Base-by-base conservation (phyloP, 2,888 invertebrate species). In the Elegia similella region DNA sequence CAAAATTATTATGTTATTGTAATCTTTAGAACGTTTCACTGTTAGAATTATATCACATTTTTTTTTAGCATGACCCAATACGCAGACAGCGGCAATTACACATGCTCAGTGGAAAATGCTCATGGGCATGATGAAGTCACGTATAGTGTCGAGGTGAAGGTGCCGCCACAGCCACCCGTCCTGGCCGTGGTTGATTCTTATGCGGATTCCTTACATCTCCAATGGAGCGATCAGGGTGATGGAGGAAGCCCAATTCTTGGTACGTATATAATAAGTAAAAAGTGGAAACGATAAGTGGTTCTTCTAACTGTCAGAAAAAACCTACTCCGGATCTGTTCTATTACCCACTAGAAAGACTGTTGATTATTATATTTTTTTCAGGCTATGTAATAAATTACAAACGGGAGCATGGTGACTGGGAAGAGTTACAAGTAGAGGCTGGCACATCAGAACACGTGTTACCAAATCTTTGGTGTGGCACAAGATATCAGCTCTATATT, bases 341-440 rank as follows among this genome's bases (percentile, higher is more conserved):
- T n/a, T n/a, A n/a, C n/a, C n/a, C n/a, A n/a, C n/a, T n/a, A n/a
- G n/a, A n/a, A n/a, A n/a, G n/a, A n/a, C n/a, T n/a, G n/a, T n/a
- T n/a, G n/a, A n/a, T n/a, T n/a, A n/a, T n/a, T 23, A 13, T 15
- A 13, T 7, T 47, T 34, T 42, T 59, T 70, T 55, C 78, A 92
- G 97, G 97, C 38, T 97, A 97, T 83, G 96, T 97, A 6, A 96
- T 98, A 62, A 97, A 97, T 89, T 97, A 97, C 84, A 97, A 97
- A 78, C 93, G 96, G 12, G 96, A 97, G 70, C 96, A 96, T 72
- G 97, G 97, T 0, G 97, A 97, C 75, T 97, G 97, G 97, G 97
- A 97, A 79, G 97, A 97, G 80, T 87, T 97, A 60, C 97, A 97
- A 80, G 95, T 97, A 56, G 95, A 96, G 64, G 95, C 96, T 7